Base-by-base conservation (phyloP, 2,113 vertebrate species). In the Prinia subflava region DNA sequence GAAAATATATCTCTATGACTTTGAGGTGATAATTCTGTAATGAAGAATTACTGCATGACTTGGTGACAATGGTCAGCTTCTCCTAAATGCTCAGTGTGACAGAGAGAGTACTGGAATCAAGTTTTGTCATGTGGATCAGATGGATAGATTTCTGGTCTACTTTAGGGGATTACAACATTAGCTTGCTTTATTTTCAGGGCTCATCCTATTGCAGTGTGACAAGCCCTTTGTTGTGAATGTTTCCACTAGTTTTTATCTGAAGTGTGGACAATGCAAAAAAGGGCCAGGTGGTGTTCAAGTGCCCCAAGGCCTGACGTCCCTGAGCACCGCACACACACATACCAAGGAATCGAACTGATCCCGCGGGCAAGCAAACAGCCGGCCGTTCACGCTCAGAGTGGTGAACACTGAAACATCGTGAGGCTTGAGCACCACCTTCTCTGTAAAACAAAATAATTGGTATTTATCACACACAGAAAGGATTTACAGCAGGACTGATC, bases 271-370 rank as follows among this genome's bases (percentile, higher is more conserved):
- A 86, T 21, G 35, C 39, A 91, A 44, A 44, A 87, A 83, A 62
- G 57, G 71, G 57, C 19, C 44, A 76, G 81, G 85, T 33, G 81
- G 83, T 33, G 16, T 75, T 83, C 68, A 81, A 88, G 42, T 4
- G 53, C 49, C 9, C 42, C 57, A 79, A 91, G 86, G 73, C 62
- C 8, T 56, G 50, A n/a, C 8, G 8, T 39, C 86, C 60, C 79
- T 8, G 67, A 91, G 91, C 87, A 44, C 33, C 41, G 76, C 49
- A 56, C 25, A 50, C 83, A 60, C 93, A 98, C 98, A 30, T 98
- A 99, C 99, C 99, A 99, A 83, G n/a, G 99, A 98, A 96, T 99
- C 99, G 9, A 99, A 98, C 96, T 99, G 98, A 94, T 99, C 99
- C 89, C 99, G 97, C 4, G 98, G 98, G 96, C 99, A 99, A 87